Base-by-base conservation (phyloP, 2,888 invertebrate genomes). In the Diaperis boleti region DNA sequence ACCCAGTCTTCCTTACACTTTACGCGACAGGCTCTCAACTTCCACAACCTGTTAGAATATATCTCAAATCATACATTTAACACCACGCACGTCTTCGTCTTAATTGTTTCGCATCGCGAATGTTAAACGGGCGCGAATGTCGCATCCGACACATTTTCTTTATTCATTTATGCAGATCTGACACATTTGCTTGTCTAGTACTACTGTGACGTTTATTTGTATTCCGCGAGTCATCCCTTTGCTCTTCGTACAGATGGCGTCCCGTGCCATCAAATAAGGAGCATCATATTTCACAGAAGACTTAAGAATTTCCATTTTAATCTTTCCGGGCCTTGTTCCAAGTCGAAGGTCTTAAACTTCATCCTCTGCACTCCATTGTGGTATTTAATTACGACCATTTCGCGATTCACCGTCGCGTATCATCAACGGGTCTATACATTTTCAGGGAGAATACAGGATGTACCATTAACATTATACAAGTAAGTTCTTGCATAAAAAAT, bases 301-400 rank as follows among this genome's bases (percentile, higher is more conserved):
- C 76, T 76, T 72, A 74, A 74, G 74, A 76, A 75, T 75, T 76
- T 75, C 73, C 72, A 76, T 77, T 77, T 75, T 75, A 74, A 75
- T 75, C 73, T 73, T 68, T 67, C 68, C 60, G 41, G 62, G 56
- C 52, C 63, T 59, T 63, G 63, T 54, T 59, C 52, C 54, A 33
- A 63, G 70, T 71, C 69, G 65, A 70, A 71, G 66, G 69, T 67
- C 70, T 71, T 69, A 62, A 71, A 68, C 68, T 69, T 65, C 65
- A 65, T 66, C 59, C 64, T 67, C 65, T 60, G 57, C 64, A 61
- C 61, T 69, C 66, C 60, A 63, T 61, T 69, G 71, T 66, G 69
- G 62, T 68, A 72, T 72, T 71, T 72, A 72, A 71, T 72, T 71
- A 72, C 66, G 55, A 37, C 56, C 65, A 67, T 69, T 71, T 66